Evolutionary conservation across 2,888 invertebrate genomes (phyloP).

Genomic region (Mimumesa dahlbomi): DNA sequence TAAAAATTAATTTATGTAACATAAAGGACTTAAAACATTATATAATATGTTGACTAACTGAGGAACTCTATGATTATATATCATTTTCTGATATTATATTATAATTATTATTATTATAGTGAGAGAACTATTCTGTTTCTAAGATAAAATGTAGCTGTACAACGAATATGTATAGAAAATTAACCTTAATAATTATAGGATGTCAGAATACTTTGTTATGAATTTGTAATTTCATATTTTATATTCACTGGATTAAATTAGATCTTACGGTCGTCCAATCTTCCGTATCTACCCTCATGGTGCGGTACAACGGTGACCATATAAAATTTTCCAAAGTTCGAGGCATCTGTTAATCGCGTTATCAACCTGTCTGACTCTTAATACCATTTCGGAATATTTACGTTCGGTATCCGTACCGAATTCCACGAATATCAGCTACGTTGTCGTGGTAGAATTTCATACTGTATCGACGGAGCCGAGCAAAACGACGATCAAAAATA

Average conservation of each 20-base stretch:
- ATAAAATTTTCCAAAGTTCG: constrained; percentile 16
- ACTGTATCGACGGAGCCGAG: no score
- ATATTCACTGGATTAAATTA: background rate
- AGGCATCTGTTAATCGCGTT: constrained; percentile 27
- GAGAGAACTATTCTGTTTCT: no score
- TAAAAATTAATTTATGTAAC: background rate
- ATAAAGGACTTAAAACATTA: background rate
- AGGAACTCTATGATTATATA: no score
- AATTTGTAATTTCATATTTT: background rate
- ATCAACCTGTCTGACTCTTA: constrained; percentile 21
- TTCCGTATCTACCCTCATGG: no score
- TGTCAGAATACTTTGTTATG: background rate
- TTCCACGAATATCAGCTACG: constrained; percentile 24
- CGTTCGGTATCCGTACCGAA: constrained; percentile 6
- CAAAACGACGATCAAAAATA: no score
- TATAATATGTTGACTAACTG: background rate
- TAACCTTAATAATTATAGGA: background rate
- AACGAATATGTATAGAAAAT: no score
- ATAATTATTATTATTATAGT: no score
- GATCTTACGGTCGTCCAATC: no score
- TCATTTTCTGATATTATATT: no score
- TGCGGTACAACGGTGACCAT: background rate
- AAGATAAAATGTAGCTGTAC: background rate
- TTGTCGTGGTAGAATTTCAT: no score
- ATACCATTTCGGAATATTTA: constrained; percentile 37